These are phyloP conservation scores for Sminthurides aquaticus DNA, from an alignment of 2,888 invertebrate genomes.

Conservation along the genomic window DNA sequence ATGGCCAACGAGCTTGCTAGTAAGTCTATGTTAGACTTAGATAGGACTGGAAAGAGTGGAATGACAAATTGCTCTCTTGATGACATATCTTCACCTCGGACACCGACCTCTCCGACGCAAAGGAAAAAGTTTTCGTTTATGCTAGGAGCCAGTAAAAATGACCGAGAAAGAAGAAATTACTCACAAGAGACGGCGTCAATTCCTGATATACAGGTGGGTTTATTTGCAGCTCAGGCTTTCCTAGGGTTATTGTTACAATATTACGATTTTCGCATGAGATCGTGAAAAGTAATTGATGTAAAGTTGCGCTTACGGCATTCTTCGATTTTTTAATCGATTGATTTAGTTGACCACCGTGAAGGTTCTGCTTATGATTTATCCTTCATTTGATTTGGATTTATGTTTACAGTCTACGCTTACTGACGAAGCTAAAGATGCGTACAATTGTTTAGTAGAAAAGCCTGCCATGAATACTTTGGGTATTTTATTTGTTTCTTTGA, in stretches of 20 bases:
- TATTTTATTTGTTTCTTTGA: conserved; percentile 25
- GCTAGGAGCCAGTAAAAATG: conserved; percentile 52
- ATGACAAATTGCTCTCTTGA: conserved; percentile 42
- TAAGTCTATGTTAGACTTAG: conserved; percentile 52
- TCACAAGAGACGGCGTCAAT: conserved; percentile 80
- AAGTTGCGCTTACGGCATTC: not conserved
- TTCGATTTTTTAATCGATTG: conserved; percentile 3
- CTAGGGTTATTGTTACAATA: too few relatives aligned
- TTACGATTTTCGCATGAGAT: too few relatives aligned
- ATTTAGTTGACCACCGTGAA: not conserved
- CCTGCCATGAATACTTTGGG: conserved; percentile 47
- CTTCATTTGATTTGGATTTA: conserved; percentile 20
- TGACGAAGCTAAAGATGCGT: conserved; percentile 84
- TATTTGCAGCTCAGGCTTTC: not conserved
- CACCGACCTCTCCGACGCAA: conserved; percentile 60
- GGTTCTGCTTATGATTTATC: not conserved
- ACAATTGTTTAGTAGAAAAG: conserved; percentile 82
- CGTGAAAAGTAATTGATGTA: too few relatives aligned
- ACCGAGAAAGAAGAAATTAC: conserved; percentile 72
- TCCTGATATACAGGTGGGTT: conserved; percentile 73
- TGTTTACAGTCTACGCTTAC: conserved; percentile 65
- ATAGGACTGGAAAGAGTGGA: conserved; percentile 42
- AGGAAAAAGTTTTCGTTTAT: conserved; percentile 69
- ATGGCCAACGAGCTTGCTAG: conserved; percentile 85
- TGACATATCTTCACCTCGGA: conserved; percentile 48